Conservation (phyloP, 2,113 vertebrate genomes). For the Pseudolaguvia tuberculata region DNA sequence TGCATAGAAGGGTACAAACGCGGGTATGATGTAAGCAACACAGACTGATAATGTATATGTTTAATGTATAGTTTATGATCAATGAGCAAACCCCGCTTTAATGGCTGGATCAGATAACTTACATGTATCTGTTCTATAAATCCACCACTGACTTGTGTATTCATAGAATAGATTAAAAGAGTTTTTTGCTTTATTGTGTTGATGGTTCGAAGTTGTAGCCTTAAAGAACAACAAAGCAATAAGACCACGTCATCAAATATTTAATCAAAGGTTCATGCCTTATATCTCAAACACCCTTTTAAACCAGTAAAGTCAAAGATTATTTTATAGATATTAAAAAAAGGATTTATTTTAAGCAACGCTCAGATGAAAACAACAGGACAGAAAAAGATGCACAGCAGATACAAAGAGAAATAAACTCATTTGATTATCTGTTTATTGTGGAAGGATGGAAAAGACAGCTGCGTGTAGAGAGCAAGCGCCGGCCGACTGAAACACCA, state of each 20-base stretch:
- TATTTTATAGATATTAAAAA: slow-evolving; percentile 10
- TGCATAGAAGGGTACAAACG: no score
- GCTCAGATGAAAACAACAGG: background rate
- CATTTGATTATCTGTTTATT: background rate
- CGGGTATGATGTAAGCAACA: no score
- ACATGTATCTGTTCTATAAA: no score
- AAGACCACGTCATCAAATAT: slow-evolving; percentile 12
- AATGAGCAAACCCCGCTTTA: no score
- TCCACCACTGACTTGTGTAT: background rate
- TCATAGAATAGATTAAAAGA: background rate
- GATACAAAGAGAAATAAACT: slow-evolving; percentile 6
- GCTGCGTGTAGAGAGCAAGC: slow-evolving; percentile 12
- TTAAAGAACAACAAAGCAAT: background rate
- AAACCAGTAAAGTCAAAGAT: background rate
- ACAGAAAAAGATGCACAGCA: background rate
- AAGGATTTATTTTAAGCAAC: background rate
- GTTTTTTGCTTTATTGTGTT: background rate
- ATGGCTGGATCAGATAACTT: no score
- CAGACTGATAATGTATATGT: no score
- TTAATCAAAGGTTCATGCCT: background rate
- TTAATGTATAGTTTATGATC: no score
- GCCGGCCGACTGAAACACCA: slow-evolving; percentile 22
- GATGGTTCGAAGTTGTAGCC: background rate
- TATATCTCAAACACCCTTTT: slow-evolving; percentile 7
- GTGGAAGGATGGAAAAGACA: slow-evolving; percentile 16